Evolutionary conservation across 2,888 invertebrate genomes (phyloP).

Genomic region (Xanthostigma xanthostigma): DNA sequence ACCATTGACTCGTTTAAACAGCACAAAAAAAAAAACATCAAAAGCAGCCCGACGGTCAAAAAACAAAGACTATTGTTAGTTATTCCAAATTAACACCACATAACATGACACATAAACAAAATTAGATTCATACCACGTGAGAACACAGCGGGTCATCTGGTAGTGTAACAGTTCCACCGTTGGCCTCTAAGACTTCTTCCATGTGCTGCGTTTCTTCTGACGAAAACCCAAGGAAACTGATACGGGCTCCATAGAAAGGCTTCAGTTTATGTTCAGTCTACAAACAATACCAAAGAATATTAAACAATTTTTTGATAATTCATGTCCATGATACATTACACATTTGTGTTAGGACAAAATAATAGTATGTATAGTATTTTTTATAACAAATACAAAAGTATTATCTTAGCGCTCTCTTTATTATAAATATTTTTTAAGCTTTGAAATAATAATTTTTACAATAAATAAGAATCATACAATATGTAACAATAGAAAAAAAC

Average conservation of each 20-base stretch:
- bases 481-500: too few relatives aligned
- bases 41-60: neutral
- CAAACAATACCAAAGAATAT: slow-evolving; percentile 11
- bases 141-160: slow-evolving; percentile 74
- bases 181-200: slow-evolving; percentile 74
- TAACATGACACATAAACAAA: neutral
- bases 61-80: too few relatives aligned
- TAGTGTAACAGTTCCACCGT: slow-evolving; percentile 67
- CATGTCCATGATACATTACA: neutral
- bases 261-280: slow-evolving; percentile 60
- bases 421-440: too few relatives aligned
- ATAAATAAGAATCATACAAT: too few relatives aligned
- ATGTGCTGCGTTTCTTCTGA: slow-evolving; percentile 83
- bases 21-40: neutral
- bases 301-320: neutral
- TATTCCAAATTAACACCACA: neutral
- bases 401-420: too few relatives aligned
- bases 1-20: slow-evolving; percentile 1
- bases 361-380: too few relatives aligned
- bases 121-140: slow-evolving; percentile 65
- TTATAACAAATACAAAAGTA: too few relatives aligned
- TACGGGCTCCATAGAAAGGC: slow-evolving; percentile 74
- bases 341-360: neutral
- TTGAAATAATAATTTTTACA: too few relatives aligned
- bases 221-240: slow-evolving; percentile 82